Evolutionary conservation across 2,113 vertebrate genomes (phyloP), one percentile per base, ranked within the genome.

Genomic region (Percopsis transmontana): DNA sequence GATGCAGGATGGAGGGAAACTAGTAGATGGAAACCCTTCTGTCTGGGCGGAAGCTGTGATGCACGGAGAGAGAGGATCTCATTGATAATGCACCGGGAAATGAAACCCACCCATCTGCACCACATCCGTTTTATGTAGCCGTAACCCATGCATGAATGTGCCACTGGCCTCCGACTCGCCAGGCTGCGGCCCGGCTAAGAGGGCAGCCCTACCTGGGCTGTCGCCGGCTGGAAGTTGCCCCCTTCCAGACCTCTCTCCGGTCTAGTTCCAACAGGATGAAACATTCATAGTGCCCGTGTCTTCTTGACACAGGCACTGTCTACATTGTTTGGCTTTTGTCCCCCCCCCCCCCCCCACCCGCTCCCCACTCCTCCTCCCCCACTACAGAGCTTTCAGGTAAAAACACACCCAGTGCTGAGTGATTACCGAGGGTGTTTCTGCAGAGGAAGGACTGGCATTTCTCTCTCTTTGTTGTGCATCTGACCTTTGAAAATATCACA

Each of bases 401-500:
- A 85, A 84, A 80, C 74, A 80, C 45, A 71, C 41, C 54, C 70
- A 57, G 62, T 68, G 71, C 56, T 48, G 63, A 85, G 72, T 74
- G 63, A 87, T 79, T 81, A 79, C 74, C 21, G 20, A 79, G 59
- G 54, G 62, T 27, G 66, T 69, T 67, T 68, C 62, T 80, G 71
- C 77, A 74, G 73, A 82, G 83, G 71, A 75, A 76, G 69, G 67
- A 77, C 66, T 86, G 86, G 73, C 87, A 83, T 88, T 88, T 90
- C 80, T 81, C 68, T 80, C 56, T 85, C 81, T 89, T 94, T 94
- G 93, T 93, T 92, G 91, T 92, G 90, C 85, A 74, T 81, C 83
- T 95, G 95, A 96, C 95, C 96, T 97, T 97, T 91, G 74, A 16
- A 96, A 96, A 96, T 95, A 97, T 93, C 95, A 95, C 90, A 93